These are phyloP conservation scores for Tenthredo notha DNA, from an alignment of 2,888 invertebrate species.

Conservation along the genomic window DNA sequence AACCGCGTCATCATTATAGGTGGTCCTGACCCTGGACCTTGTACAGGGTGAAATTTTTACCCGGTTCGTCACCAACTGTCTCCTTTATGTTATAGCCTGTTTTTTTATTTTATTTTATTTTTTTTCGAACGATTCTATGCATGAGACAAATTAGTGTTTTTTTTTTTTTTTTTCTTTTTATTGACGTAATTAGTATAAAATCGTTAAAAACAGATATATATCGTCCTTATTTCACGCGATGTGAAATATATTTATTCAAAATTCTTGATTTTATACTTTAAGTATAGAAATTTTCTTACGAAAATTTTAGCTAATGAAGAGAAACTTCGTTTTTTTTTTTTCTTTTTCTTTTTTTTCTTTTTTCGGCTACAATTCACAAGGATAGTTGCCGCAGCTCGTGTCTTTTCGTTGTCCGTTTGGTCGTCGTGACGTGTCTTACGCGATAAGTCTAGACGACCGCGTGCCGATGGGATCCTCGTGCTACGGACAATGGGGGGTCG, in stretches of 20 bases:
- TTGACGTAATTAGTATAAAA: too few species aligned
- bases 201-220: too few species aligned
- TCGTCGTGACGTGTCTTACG: not conserved
- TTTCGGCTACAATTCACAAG: not conserved
- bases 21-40: slow-evolving; percentile 30
- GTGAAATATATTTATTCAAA: too few species aligned
- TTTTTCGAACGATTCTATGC: too few species aligned
- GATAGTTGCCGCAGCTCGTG: not conserved
- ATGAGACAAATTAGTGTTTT: too few species aligned
- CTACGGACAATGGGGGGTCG: slow-evolving; percentile 6
- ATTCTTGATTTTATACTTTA: too few species aligned
- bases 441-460: slow-evolving; percentile 10
- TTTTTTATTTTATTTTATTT: too few species aligned
- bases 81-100: not conserved
- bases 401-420: not conserved
- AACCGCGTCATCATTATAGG: slow-evolving; percentile 14
- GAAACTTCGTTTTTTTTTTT: not conserved
- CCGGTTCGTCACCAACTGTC: slow-evolving; percentile 23
- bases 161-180: too few species aligned
- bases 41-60: slow-evolving; percentile 11
- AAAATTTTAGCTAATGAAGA: too few species aligned
- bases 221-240: too few species aligned
- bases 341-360: not conserved
- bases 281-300: too few species aligned
- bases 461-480: slow-evolving; percentile 12